Evolutionary conservation across 2,888 invertebrate genomes (phyloP).

Genomic region (Entomobrya proxima): DNA sequence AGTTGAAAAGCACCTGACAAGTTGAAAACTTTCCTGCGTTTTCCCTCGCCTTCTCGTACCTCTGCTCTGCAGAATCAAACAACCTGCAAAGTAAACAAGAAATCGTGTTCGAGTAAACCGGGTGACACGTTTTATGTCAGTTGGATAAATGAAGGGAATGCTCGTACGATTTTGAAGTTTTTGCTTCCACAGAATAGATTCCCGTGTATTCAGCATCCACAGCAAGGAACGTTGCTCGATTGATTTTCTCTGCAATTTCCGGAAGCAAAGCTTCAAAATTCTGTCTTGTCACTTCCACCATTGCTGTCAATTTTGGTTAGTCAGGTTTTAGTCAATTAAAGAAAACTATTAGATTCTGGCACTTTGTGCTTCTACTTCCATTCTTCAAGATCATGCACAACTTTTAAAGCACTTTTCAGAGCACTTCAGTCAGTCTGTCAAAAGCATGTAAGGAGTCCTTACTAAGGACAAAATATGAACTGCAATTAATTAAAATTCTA

Average conservation of each 20-base stretch:
- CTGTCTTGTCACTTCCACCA: slow-evolving; percentile 82
- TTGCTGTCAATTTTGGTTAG: too few relatives aligned
- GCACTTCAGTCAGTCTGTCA: too few relatives aligned
- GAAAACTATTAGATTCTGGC: too few relatives aligned
- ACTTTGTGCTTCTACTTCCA: too few relatives aligned
- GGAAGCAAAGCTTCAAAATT: slow-evolving; percentile 82
- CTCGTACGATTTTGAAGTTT: slow-evolving; percentile 56
- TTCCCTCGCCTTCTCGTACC: slow-evolving; percentile 80
- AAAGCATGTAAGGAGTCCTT: too few relatives aligned
- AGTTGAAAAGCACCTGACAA: slow-evolving; percentile 63
- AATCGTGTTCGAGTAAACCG: not conserved
- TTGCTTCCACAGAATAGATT: slow-evolving; percentile 77
- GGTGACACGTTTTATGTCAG: not conserved
- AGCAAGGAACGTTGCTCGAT: slow-evolving; percentile 82
- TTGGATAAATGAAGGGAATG: not conserved
- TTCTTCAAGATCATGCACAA: too few relatives aligned
- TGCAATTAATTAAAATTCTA: too few relatives aligned
- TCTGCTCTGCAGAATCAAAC: slow-evolving; percentile 80
- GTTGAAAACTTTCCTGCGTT: slow-evolving; percentile 62
- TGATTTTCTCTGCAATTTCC: slow-evolving; percentile 80
- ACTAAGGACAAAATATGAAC: too few relatives aligned
- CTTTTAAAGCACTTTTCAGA: too few relatives aligned
- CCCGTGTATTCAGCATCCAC: slow-evolving; percentile 88
- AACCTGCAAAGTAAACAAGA: slow-evolving; percentile 78
- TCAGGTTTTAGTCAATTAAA: too few relatives aligned